Conservation (phyloP, 35 echinoderm and acorn worm genomes). For the Acanthaster planci region DNA sequence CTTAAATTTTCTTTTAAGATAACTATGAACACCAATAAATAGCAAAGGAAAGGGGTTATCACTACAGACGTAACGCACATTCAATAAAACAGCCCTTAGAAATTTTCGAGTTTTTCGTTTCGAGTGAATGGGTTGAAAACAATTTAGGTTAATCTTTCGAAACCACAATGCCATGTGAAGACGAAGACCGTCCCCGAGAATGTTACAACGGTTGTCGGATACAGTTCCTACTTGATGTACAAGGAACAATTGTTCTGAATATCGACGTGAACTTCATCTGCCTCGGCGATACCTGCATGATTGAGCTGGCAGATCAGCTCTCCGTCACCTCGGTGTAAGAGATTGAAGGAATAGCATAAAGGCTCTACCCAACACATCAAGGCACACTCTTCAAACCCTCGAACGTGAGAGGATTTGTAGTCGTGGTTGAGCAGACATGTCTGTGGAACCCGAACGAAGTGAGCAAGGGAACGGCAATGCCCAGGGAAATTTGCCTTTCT, state of each 20-base stretch:
- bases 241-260: neutral
- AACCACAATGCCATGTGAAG: too few species aligned
- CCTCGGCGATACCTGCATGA: too few species aligned
- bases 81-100: too few species aligned
- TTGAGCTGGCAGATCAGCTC: neutral
- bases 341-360: slow-evolving; percentile 13
- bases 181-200: too few species aligned
- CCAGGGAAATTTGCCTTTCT: neutral
- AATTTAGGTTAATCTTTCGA: too few species aligned
- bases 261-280: neutral
- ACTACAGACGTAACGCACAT: too few species aligned
- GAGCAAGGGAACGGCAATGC: neutral
- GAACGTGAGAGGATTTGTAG: neutral
- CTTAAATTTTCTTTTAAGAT: too few species aligned
- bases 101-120: too few species aligned
- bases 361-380: slow-evolving; percentile 3
- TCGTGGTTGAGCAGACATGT: slow-evolving; percentile 1
- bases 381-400: neutral
- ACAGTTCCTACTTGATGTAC: neutral
- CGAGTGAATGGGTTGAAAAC: too few species aligned
- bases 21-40: too few species aligned
- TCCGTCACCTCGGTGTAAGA: neutral
- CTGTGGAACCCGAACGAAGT: neutral
- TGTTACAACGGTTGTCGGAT: too few species aligned
- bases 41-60: too few species aligned